Evolutionary conservation across 2,113 vertebrate species (phyloP).

Genomic region (Sakesphorus luctuosus): DNA sequence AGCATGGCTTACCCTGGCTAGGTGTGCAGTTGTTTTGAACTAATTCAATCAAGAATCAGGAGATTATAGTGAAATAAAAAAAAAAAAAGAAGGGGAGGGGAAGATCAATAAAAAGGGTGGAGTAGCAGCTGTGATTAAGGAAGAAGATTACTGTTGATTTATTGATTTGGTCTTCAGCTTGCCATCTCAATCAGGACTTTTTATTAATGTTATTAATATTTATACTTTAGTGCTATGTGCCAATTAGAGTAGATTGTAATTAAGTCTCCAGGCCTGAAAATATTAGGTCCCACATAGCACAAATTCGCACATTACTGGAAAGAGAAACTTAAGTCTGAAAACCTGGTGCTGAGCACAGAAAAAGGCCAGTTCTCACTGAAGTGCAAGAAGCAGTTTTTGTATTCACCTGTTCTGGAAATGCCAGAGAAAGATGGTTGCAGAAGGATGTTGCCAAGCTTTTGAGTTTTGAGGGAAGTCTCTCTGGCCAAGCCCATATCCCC

Average conservation of each 20-base stretch:
- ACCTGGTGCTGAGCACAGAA: background rate
- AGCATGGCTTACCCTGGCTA: background rate
- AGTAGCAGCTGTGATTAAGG: conserved; percentile 34
- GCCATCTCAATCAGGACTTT: conserved; percentile 11
- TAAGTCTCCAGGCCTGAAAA: conserved; percentile 15
- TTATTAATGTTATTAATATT: conserved; percentile 40
- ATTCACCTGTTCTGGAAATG: background rate
- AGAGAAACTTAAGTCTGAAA: background rate
- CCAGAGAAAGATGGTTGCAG: background rate
- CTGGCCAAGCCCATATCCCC: background rate
- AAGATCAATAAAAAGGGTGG: conserved; percentile 32
- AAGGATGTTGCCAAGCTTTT: background rate
- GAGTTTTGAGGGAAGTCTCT: background rate
- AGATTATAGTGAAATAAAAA: conserved; percentile 17
- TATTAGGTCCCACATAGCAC: background rate
- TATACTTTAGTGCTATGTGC: background rate
- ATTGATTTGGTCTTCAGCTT: background rate
- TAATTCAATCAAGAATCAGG: conserved; percentile 23
- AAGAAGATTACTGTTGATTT: conserved; percentile 51
- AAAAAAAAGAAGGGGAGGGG: background rate
- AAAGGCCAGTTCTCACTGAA: background rate
- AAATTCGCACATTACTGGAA: accelerated
- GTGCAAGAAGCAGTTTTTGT: background rate
- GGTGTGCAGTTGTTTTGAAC: conserved; percentile 29
- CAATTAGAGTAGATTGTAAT: conserved; percentile 16